phyloP scores from a whole-genome alignment of 2,797 vertebrate genomes.

The Ptychadena robeensis region DNA sequence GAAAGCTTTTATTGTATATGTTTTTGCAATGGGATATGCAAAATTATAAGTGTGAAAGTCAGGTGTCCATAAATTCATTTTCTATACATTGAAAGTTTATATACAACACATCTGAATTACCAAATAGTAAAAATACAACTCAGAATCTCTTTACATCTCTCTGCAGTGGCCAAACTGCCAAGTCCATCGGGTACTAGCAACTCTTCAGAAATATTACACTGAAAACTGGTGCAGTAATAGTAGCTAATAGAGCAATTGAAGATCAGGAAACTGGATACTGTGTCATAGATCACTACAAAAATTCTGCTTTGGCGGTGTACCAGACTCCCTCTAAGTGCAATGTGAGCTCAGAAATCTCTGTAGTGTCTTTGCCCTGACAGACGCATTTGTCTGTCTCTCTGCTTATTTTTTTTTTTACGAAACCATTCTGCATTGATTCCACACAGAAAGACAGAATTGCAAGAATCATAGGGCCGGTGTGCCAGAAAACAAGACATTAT shows the following conservation, averaged over 20 bases:
- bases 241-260: conserved; percentile 40
- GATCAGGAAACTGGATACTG: conserved; percentile 20
- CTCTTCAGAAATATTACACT: conserved; percentile 28
- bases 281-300: conserved; percentile 25
- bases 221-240: conserved; percentile 28
- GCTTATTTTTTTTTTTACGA: not conserved
- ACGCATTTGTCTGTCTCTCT: conserved; percentile 11
- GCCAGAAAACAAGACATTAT: not conserved
- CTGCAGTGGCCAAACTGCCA: not conserved
- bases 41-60: too few species aligned
- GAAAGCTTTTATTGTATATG: too few species aligned
- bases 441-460: not conserved
- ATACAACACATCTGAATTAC: too few species aligned
- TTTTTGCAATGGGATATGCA: too few species aligned
- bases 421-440: not conserved
- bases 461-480: not conserved
- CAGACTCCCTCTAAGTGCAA: conserved; percentile 16
- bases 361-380: conserved; percentile 34
- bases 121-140: too few species aligned
- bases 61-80: too few species aligned
- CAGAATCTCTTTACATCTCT: not conserved
- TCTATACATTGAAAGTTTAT: too few species aligned
- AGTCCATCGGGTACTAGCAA: conserved; percentile 14
- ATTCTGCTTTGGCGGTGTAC: conserved; percentile 13
- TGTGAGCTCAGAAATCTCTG: conserved; percentile 34